Conservation (phyloP, 2,888 invertebrate species). For the Coelogynopora nodosa region DNA sequence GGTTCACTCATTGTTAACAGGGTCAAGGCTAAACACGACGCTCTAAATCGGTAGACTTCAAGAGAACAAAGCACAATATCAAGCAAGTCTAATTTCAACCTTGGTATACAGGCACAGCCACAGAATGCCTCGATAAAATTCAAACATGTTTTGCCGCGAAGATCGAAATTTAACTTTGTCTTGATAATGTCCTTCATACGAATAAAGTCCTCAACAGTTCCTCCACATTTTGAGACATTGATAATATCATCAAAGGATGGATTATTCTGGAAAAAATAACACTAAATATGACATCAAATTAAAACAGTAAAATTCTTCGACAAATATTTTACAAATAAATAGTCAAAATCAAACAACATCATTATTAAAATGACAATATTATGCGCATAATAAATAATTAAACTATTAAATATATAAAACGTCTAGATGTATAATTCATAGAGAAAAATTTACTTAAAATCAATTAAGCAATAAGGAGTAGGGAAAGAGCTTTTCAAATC, state of each 20-base stretch:
- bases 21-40: conserved; percentile 5
- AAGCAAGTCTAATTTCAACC: neutral
- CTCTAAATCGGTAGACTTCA: neutral
- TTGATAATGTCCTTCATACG: conserved; percentile 8
- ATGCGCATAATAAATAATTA: too few species aligned
- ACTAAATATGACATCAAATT: too few species aligned
- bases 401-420: too few species aligned
- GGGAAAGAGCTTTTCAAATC: too few species aligned
- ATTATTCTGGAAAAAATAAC: neutral
- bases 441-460: too few species aligned
- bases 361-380: too few species aligned
- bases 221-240: neutral
- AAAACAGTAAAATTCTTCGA: too few species aligned
- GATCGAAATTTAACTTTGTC: neutral
- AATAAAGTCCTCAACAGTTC: neutral
- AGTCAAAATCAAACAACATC: too few species aligned
- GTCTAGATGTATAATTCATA: too few species aligned
- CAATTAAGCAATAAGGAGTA: too few species aligned
- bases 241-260: neutral
- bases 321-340: too few species aligned
- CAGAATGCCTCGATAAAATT: neutral
- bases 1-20: neutral
- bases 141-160: neutral
- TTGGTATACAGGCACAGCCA: neutral
- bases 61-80: neutral